phyloP scores from a whole-genome alignment of 2,797 vertebrate species.

The Periparus ater region DNA sequence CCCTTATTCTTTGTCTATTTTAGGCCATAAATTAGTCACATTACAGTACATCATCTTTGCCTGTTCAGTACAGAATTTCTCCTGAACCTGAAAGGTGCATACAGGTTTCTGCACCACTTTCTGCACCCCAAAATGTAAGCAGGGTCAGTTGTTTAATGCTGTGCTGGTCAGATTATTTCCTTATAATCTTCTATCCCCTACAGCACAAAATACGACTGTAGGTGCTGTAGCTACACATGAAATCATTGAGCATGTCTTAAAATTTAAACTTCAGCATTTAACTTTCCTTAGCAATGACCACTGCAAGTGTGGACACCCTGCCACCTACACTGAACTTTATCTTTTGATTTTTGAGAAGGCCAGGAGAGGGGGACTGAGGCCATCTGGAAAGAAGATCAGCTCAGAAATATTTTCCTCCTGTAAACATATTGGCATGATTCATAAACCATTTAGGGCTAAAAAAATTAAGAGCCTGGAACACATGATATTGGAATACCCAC shows the following conservation, averaged over 20 bases:
- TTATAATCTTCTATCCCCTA: background rate
- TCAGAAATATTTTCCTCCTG: background rate
- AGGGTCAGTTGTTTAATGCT: background rate
- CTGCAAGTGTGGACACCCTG: background rate
- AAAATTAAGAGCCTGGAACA: background rate
- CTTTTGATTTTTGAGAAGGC: background rate
- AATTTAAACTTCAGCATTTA: background rate
- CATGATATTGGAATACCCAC: background rate
- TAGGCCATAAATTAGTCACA: background rate
- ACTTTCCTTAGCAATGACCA: background rate
- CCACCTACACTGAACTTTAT: background rate
- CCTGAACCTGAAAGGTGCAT: background rate
- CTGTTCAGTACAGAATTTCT: background rate
- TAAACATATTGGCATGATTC: background rate
- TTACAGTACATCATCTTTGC: background rate
- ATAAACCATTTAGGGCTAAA: background rate
- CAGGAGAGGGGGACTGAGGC: background rate
- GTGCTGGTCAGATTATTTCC: background rate
- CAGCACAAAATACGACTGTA: background rate
- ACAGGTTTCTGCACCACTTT: background rate
- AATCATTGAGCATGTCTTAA: background rate
- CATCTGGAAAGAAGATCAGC: background rate
- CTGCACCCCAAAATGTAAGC: background rate
- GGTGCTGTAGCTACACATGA: background rate
- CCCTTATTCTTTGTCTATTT: background rate